Evolutionary conservation across 2,888 invertebrate genomes (phyloP).

Genomic region (Phaedon cochleariae): DNA sequence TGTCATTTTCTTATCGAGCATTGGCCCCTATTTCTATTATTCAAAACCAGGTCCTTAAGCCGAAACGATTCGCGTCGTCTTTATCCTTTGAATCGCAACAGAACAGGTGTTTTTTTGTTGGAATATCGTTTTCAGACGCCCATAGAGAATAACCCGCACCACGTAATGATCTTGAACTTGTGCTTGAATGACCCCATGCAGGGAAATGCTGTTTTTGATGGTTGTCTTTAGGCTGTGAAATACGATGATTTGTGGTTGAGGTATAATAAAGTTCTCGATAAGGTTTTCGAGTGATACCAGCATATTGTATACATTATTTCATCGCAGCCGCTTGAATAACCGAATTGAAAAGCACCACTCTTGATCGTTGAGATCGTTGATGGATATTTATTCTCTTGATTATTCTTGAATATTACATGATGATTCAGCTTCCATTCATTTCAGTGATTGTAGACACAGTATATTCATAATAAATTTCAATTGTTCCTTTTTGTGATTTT

Average conservation of each 20-base stretch:
- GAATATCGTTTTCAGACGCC: conserved; percentile 12
- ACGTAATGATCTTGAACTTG: conserved; percentile 37
- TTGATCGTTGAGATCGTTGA: too few relatives aligned
- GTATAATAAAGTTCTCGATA: background rate
- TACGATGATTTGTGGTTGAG: background rate
- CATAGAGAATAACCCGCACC: conserved; percentile 16
- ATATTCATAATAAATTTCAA: too few relatives aligned
- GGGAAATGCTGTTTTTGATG: conserved; percentile 13
- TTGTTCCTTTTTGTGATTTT: too few relatives aligned
- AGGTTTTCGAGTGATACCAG: background rate
- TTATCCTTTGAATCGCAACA: conserved; percentile 35
- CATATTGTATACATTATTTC: too few relatives aligned
- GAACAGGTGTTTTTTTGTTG: conserved; percentile 36
- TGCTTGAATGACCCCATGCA: conserved; percentile 32
- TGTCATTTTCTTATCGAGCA: conserved; percentile 24
- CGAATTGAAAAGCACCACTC: too few relatives aligned
- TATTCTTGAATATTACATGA: too few relatives aligned
- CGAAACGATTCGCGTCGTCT: conserved; percentile 27
- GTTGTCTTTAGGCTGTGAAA: conserved; percentile 5
- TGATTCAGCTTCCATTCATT: too few relatives aligned
- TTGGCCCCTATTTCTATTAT: conserved; percentile 31
- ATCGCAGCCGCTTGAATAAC: too few relatives aligned
- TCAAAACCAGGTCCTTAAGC: conserved; percentile 25
- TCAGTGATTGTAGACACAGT: too few relatives aligned
- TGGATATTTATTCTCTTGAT: too few relatives aligned